Evolutionary conservation across 53 echinoderm and acorn worm genomes (phyloP).

Genomic region (Arbacia lixula): DNA sequence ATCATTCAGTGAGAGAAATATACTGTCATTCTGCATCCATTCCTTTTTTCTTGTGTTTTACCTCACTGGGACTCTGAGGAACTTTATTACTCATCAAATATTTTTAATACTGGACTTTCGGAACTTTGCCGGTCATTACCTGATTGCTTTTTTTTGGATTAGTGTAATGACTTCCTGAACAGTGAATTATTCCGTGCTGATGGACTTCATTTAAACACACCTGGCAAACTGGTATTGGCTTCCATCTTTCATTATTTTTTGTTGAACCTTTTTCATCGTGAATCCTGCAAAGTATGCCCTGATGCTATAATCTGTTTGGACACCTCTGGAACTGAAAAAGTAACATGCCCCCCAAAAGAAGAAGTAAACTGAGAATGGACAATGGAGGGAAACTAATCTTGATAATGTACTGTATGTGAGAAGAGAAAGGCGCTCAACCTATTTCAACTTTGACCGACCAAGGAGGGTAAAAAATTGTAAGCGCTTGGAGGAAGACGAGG

Average conservation of each 20-base stretch:
- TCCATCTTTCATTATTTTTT: background rate
- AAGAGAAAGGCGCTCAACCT: too few relatives aligned
- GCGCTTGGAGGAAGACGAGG: too few relatives aligned
- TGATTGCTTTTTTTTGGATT: background rate
- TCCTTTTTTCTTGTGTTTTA: background rate
- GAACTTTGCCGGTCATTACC: background rate
- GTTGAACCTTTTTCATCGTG: background rate
- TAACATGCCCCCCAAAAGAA: background rate
- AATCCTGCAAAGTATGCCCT: background rate
- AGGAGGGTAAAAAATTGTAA: too few relatives aligned
- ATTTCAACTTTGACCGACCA: too few relatives aligned
- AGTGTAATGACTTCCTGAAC: background rate
- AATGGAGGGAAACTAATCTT: too few relatives aligned
- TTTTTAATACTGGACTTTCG: background rate
- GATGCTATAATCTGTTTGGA: background rate
- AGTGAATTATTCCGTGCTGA: background rate
- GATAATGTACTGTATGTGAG: too few relatives aligned
- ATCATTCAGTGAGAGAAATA: background rate
- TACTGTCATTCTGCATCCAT: background rate
- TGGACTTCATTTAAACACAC: background rate
- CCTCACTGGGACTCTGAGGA: constrained; percentile 3
- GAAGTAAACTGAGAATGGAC: background rate
- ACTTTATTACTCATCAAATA: background rate
- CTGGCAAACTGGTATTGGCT: background rate
- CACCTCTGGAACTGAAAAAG: background rate